Conservation (phyloP, 2,797 vertebrate genomes). For the Rhynchonycteris naso region DNA sequence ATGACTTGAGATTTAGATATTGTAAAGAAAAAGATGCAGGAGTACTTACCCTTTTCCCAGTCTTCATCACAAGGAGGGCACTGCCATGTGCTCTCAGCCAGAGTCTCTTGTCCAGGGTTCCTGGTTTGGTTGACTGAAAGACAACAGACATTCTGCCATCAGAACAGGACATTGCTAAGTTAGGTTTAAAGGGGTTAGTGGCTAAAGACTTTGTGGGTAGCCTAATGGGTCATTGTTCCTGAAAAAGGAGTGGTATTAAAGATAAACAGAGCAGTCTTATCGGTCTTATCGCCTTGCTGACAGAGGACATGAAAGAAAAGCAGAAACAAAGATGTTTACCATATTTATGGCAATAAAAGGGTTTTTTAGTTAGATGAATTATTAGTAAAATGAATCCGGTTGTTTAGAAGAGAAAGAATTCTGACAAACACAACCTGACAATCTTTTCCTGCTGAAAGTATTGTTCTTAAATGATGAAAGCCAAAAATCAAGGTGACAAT, state of each 20-base stretch:
- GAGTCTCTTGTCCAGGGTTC: constrained; percentile 76
- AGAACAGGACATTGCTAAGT: neutral
- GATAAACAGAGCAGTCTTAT: constrained; percentile 30
- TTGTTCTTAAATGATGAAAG: constrained; percentile 46
- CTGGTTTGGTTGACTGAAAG: constrained; percentile 80
- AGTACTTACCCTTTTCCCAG: constrained; percentile 89
- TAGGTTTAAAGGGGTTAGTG: constrained; percentile 19
- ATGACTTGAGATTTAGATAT: constrained; percentile 51
- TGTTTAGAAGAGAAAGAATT: constrained; percentile 66
- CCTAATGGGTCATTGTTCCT: constrained; percentile 50
- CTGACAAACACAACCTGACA: constrained; percentile 49
- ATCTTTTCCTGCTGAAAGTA: constrained; percentile 20
- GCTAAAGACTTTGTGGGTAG: constrained; percentile 27
- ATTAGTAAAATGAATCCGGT: constrained; percentile 57
- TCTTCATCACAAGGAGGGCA: constrained; percentile 88
- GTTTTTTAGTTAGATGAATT: constrained; percentile 63
- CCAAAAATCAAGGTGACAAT: constrained; percentile 43
- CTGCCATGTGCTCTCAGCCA: constrained; percentile 87
- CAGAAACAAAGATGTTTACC: constrained; percentile 52
- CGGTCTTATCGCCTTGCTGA: constrained; percentile 1
- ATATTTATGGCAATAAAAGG: constrained; percentile 52
- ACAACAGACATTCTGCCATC: constrained; percentile 1
- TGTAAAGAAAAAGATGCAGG: neutral
- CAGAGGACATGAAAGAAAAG: constrained; percentile 24
- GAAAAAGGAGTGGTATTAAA: constrained; percentile 46